Conservation (phyloP, 2,888 invertebrate genomes). For the Aromia moschata region DNA sequence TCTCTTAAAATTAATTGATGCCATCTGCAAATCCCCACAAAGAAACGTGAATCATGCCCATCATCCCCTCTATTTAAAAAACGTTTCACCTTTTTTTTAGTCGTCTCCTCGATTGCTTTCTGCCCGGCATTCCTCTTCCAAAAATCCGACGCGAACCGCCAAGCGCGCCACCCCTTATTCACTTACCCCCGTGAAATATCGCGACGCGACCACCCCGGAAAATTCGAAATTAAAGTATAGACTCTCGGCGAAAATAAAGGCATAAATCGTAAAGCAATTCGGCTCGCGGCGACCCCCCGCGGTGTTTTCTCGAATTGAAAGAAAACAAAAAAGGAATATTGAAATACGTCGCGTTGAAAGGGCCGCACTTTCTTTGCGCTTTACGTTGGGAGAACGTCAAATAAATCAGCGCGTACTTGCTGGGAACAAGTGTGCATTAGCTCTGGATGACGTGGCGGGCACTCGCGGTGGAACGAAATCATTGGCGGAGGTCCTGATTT, state of each 20-base stretch:
- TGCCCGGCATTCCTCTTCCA: slow-evolving; percentile 9
- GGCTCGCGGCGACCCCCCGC: slow-evolving; percentile 44
- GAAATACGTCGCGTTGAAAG: slow-evolving; percentile 51
- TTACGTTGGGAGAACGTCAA: slow-evolving; percentile 16
- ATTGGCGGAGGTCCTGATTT: too few species aligned
- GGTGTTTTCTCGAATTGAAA: slow-evolving; percentile 48
- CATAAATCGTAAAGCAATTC: slow-evolving; percentile 54
- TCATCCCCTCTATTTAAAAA: neutral
- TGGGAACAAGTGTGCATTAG: slow-evolving; percentile 30
- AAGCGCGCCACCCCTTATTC: slow-evolving; percentile 10
- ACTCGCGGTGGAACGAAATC: too few species aligned
- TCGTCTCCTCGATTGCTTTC: slow-evolving; percentile 18
- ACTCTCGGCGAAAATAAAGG: slow-evolving; percentile 51
- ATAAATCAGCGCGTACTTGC: slow-evolving; percentile 31
- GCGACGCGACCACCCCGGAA: slow-evolving; percentile 20
- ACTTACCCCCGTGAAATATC: slow-evolving; percentile 15
- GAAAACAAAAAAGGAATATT: slow-evolving; percentile 53
- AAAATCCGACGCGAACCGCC: slow-evolving; percentile 15
- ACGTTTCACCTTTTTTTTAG: too few species aligned
- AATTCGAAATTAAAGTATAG: slow-evolving; percentile 42
- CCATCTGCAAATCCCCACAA: too few species aligned
- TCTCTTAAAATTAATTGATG: too few species aligned
- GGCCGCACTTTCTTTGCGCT: slow-evolving; percentile 31
- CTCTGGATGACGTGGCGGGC: too few species aligned
- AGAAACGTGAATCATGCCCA: slow-evolving; percentile 7